A percentile compares a stretch with the other conserved stretches of the same genome.
phyloP scores from a whole-genome alignment of 2,888 invertebrate genomes.

The Erebia aethiops region DNA sequence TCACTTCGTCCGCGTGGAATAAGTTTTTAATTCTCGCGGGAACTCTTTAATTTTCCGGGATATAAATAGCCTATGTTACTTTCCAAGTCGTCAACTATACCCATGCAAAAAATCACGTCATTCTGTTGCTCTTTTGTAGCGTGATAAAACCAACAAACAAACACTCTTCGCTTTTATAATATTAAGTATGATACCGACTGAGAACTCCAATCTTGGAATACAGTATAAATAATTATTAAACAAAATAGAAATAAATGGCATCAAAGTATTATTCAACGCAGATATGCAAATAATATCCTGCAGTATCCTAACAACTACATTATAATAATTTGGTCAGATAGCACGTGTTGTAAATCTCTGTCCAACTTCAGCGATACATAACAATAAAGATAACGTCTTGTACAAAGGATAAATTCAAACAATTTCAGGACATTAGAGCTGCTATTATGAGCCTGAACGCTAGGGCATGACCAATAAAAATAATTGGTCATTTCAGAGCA shows the following conservation, averaged over 20 bases:
- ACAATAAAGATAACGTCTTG: slow-evolving; percentile 32
- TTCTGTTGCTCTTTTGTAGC: no score
- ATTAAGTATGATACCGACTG: no score
- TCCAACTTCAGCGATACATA: slow-evolving; percentile 35
- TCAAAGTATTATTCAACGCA: background rate
- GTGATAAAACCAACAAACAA: no score
- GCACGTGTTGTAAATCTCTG: slow-evolving; percentile 12
- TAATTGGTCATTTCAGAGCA: slow-evolving; percentile 48
- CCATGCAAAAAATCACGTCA: no score
- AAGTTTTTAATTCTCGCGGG: no score
- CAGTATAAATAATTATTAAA: no score
- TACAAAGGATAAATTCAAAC: slow-evolving; percentile 26
- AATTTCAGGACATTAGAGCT: slow-evolving; percentile 30
- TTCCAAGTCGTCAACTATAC: no score
- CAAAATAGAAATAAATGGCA: background rate
- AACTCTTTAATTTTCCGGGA: no score
- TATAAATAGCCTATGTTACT: no score
- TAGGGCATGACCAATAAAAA: slow-evolving; percentile 46
- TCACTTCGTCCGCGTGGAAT: no score
- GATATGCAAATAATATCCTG: slow-evolving; percentile 3
- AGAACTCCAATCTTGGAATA: no score
- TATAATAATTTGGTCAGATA: slow-evolving; percentile 13
- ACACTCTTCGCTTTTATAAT: no score
- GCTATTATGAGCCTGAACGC: slow-evolving; percentile 27
- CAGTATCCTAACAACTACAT: slow-evolving; percentile 6